Conservation (phyloP, 2,888 invertebrate species). For the Lepidocyrtoides sp. region DNA sequence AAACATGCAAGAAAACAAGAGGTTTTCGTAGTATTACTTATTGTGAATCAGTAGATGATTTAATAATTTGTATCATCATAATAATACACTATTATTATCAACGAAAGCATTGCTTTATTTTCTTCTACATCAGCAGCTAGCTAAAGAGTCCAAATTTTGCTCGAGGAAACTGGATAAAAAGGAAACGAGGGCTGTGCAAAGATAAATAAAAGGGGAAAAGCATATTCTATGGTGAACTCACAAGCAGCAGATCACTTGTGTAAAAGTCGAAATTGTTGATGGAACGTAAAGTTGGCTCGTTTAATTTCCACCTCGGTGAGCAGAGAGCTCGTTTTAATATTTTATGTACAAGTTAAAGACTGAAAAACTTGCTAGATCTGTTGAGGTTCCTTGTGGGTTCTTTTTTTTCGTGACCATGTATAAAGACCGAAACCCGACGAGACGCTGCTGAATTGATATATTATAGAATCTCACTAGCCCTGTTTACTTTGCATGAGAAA, state of each 20-base stretch:
- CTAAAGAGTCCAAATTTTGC: constrained; percentile 27
- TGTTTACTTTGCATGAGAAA: background rate
- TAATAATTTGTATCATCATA: too few relatives aligned
- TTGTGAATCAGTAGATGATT: constrained; percentile 50
- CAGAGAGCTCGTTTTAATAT: constrained; percentile 73
- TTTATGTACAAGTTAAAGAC: constrained; percentile 67
- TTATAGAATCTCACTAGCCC: background rate
- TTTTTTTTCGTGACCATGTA: constrained; percentile 14
- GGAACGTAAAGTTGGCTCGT: constrained; percentile 71
- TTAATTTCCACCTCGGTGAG: constrained; percentile 75
- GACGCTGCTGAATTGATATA: constrained; percentile 15
- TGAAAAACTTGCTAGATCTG: constrained; percentile 39
- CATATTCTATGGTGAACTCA: background rate
- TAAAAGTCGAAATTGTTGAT: constrained; percentile 70
- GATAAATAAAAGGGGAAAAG: background rate
- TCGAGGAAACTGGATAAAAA: constrained; percentile 28
- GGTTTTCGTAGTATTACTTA: too few relatives aligned
- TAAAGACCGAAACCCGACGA: constrained; percentile 13
- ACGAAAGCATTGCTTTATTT: too few relatives aligned
- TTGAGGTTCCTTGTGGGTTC: constrained; percentile 26
- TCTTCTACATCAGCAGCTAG: too few relatives aligned
- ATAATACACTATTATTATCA: too few relatives aligned
- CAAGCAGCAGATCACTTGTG: constrained; percentile 52
- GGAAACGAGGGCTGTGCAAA: background rate
- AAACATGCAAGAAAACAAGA: too few relatives aligned